Base-by-base conservation (phyloP, 2,797 vertebrate species). In the Enteromius radiatus region DNA sequence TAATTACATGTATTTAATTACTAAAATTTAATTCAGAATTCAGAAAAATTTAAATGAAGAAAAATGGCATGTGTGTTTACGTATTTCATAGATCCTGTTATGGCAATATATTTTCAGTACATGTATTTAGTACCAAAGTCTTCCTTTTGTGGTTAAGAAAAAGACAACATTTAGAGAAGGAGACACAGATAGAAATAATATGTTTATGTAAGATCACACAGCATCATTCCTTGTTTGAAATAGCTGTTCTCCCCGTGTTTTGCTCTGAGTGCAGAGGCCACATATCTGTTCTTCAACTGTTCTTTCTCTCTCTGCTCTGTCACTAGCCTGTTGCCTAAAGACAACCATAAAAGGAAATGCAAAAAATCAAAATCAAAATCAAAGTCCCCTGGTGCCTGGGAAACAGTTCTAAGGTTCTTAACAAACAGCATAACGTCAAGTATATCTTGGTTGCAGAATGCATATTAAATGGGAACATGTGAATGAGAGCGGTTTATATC, bases 251-350 rank as follows among this genome's bases (percentile, higher is more conserved):
- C 33, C 36, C 47, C 86, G 81, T n/a, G 82, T 67, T 78, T 47
- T 54, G 38, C 67, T 76, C 65, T 64, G 63, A 71, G 36, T 47
- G 63, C 76, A 67, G 28, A 61, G 65, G 78, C 47, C 65, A 59
- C 52, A 79, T 83, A 38, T 70, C 78, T 65, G 69, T 80, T 77
- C 80, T 84, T 85, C 87, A 88, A 82, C 88, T 88, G 86, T 86
- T 88, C 67, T 6, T 49, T 54, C 41, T 81, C 82, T 45, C 21
- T 21, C 33, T 56, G 33, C 17, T 83, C 45, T 76, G 81, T 52
- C 43, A 77, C 85, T 85, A 84, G 84, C 90, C 70, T 33, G 82
- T 86, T 84, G 88, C 87, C 89, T 90, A 86, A 90, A 88, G 88
- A 84, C 28, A 2, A 68, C 87, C 88, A 80, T 83, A 82, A 88